Evolutionary conservation across 2,797 vertebrate genomes (phyloP), one percentile per base, ranked within the genome.

Genomic region (Gymnothorax javanicus): DNA sequence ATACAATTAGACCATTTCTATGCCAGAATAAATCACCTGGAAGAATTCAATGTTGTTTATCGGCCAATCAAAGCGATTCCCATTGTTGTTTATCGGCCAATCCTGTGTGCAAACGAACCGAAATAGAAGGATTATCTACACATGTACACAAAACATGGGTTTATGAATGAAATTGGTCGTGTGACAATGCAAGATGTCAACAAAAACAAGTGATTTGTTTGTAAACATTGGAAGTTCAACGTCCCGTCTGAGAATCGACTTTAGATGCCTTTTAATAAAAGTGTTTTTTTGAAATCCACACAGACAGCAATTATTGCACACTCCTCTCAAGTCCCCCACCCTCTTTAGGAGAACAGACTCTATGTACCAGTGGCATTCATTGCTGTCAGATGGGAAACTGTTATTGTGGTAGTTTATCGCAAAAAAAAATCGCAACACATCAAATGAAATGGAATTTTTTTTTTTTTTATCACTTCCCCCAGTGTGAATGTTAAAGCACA

Each of bases 1-100:
- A n/a, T n/a, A n/a, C 75, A 54, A 79, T 75, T 75, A 75, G 71
- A 13, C 71, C 13, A 75, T 54, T 79, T 52, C 13, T 79, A 52
- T 52, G 75, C 75, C 43, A 79, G 50, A 54, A 79, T 52, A 50
- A 2, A 2, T 50, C 13, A 77, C 11, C 73, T 54, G 75, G 15
- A 54, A 43, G 0, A 79, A n/a, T 27, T 50, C 75, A 79, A n/a
- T 33, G 43, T 79, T 11, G 33, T 43, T 43, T 43, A 43, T 43
- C 33, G 33, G 33, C 33, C 33, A 43, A 43, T 43, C 33, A n/a
- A n/a, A n/a, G n/a, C n/a, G n/a, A n/a, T n/a, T n/a, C n/a, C n/a
- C n/a, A n/a, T n/a, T n/a, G n/a, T n/a, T n/a, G n/a, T n/a, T n/a
- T n/a, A n/a, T n/a, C n/a, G n/a, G n/a, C n/a, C n/a, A n/a, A n/a